Evolutionary conservation across 2,888 invertebrate species (phyloP).

Genomic region (Epistrophe eligans): DNA sequence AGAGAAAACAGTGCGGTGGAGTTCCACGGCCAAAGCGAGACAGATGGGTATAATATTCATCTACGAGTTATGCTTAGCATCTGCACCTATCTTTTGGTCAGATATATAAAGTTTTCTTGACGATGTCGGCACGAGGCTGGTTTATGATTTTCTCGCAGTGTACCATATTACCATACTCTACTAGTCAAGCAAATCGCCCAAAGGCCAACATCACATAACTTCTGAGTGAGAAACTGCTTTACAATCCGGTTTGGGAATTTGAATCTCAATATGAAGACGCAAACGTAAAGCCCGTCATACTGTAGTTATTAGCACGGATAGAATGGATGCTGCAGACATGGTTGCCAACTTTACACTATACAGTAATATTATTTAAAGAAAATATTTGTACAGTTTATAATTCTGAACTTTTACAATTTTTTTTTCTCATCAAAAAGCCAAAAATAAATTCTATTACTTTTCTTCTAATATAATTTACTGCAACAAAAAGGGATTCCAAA

Average conservation of each 20-base stretch:
- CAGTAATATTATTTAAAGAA: no score
- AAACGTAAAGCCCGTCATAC: conserved; percentile 21
- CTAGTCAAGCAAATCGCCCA: conserved; percentile 72
- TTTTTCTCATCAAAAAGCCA: no score
- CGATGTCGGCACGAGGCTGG: conserved; percentile 27
- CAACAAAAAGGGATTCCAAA: no score
- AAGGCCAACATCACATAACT: conserved; percentile 56
- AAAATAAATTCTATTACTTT: no score
- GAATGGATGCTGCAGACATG: conserved; percentile 21
- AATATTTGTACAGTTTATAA: no score
- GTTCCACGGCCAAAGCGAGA: conserved; percentile 53
- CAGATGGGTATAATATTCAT: conserved; percentile 40
- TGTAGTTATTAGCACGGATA: neutral
- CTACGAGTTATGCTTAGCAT: neutral
- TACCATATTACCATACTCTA: conserved; percentile 62
- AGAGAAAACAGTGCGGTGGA: conserved; percentile 51
- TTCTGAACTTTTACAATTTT: no score
- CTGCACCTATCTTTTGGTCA: conserved; percentile 53
- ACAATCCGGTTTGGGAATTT: conserved; percentile 69
- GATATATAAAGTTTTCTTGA: conserved; percentile 52
- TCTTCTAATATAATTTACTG: no score
- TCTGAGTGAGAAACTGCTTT: conserved; percentile 51
- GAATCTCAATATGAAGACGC: conserved; percentile 47
- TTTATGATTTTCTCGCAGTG: conserved; percentile 42
- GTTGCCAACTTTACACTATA: conserved; percentile 4